Percentiles rank a stretch among this genome's conserved stretches.
phyloP scores from a whole-genome alignment of 2,888 invertebrate genomes.

The Enchytraeus crypticus region DNA sequence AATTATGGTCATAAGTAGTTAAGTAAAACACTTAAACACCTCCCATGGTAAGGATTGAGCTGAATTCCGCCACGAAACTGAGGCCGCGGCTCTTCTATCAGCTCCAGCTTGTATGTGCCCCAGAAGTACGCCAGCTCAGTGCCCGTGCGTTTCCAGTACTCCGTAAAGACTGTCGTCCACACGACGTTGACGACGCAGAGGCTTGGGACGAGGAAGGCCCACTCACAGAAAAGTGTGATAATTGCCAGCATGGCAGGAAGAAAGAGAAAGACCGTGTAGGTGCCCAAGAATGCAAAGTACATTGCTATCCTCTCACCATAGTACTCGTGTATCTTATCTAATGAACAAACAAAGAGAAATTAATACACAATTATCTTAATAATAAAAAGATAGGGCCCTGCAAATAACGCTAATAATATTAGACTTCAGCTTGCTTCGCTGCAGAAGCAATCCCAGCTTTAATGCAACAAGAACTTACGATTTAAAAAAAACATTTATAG shows the following conservation, averaged over 20 bases:
- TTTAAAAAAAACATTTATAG: too few relatives aligned
- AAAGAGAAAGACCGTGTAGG: constrained; percentile 61
- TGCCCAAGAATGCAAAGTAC: constrained; percentile 66
- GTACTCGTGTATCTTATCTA: constrained; percentile 63
- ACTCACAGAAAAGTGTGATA: constrained; percentile 8
- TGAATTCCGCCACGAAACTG: constrained; percentile 57
- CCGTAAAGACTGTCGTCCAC: constrained; percentile 64
- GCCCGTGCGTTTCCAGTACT: constrained; percentile 62
- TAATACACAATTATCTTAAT: too few relatives aligned
- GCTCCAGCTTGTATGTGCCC: constrained; percentile 58
- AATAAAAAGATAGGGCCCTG: too few relatives aligned
- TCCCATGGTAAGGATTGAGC: constrained; percentile 58
- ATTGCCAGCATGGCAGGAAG: constrained; percentile 60
- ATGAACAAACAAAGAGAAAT: too few relatives aligned
- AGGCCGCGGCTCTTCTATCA: constrained; percentile 57
- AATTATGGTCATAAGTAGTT: too few relatives aligned
- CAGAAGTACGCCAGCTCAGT: constrained; percentile 64
- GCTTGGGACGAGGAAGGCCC: constrained; percentile 51
- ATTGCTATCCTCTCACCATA: constrained; percentile 67
- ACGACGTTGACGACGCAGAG: constrained; percentile 68
- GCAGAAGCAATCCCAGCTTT: too few relatives aligned
- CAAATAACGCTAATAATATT: too few relatives aligned
- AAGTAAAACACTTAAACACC: too few relatives aligned
- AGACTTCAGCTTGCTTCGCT: too few relatives aligned
- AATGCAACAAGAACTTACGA: too few relatives aligned